These are phyloP conservation scores for Liposcelis brunnea DNA, from an alignment of 2,888 invertebrate genomes.

Conservation along the genomic window DNA sequence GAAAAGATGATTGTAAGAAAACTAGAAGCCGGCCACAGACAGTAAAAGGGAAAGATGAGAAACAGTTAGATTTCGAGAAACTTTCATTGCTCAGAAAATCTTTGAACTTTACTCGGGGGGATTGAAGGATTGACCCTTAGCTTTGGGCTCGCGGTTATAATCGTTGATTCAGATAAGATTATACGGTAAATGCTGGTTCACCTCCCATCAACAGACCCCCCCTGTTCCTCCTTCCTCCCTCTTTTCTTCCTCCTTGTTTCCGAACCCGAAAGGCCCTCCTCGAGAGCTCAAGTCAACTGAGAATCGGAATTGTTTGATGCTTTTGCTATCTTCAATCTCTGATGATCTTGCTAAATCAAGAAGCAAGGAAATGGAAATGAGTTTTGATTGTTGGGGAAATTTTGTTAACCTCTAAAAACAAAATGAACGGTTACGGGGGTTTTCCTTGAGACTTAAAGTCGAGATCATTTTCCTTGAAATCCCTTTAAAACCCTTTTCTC, in stretches of 20 bases:
- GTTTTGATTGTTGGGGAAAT: no score
- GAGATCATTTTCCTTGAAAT: no score
- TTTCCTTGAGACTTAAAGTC: no score
- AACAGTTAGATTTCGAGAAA: neutral
- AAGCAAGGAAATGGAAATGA: no score
- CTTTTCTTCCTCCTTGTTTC: no score
- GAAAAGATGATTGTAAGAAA: neutral
- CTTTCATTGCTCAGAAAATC: neutral
- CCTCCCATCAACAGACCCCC: neutral
- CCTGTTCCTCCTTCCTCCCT: no score
- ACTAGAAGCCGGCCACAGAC: neutral
- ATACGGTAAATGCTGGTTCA: neutral
- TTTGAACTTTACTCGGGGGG: slow-evolving; percentile 1
- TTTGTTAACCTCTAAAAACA: no score
- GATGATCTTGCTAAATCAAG: no score
- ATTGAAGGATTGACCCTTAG: neutral
- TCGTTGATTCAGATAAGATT: slow-evolving; percentile 5
- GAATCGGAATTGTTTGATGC: neutral
- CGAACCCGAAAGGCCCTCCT: no score
- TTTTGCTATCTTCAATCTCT: no score
- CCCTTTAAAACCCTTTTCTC: no score
- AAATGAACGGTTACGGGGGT: no score
- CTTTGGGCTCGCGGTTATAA: neutral
- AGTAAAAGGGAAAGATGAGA: neutral
- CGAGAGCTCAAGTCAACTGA: neutral